Percentiles rank a stretch among this genome's conserved stretches.
These are phyloP conservation scores for Cerastis rubricosa DNA, from an alignment of 2,888 invertebrate genomes.

Conservation along the genomic window DNA sequence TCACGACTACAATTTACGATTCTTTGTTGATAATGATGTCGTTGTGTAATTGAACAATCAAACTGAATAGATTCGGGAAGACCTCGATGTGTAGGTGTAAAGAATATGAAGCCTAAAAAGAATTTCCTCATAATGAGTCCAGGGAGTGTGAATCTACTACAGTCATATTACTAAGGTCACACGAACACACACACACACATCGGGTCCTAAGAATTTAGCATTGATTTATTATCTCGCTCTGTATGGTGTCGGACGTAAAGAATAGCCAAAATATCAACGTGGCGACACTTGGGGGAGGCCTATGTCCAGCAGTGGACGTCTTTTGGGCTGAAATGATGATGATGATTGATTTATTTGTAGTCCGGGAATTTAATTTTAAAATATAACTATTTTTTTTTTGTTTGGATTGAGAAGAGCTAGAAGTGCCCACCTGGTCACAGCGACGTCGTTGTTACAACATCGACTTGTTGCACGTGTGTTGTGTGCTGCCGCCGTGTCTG, in stretches of 20 bases:
- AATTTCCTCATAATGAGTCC: not conserved
- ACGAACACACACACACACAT: too few relatives aligned
- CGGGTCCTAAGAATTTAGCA: not conserved
- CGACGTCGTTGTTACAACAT: conserved; percentile 8
- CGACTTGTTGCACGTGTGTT: conserved; percentile 34
- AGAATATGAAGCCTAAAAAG: not conserved
- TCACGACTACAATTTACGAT: not conserved
- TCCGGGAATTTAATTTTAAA: not conserved
- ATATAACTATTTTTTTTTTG: not conserved
- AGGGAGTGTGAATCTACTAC: not conserved
- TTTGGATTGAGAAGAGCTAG: not conserved
- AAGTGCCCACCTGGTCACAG: not conserved
- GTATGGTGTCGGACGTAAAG: too few relatives aligned
- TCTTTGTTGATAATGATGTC: not conserved
- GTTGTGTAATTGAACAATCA: not conserved
- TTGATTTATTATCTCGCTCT: too few relatives aligned
- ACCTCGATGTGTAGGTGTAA: not conserved
- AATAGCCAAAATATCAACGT: too few relatives aligned
- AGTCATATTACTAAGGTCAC: not conserved
- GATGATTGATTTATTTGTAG: not conserved
- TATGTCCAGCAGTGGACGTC: too few relatives aligned
- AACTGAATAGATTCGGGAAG: not conserved
- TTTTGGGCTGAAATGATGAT: too few relatives aligned
- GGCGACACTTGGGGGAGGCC: too few relatives aligned
- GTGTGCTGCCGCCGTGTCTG: conserved; percentile 32